Percentiles rank a stretch among this genome's conserved stretches.
Evolutionary conservation across 1,140 invertebrate species (phyloP).

Genomic region (Coptotermes formosanus): DNA sequence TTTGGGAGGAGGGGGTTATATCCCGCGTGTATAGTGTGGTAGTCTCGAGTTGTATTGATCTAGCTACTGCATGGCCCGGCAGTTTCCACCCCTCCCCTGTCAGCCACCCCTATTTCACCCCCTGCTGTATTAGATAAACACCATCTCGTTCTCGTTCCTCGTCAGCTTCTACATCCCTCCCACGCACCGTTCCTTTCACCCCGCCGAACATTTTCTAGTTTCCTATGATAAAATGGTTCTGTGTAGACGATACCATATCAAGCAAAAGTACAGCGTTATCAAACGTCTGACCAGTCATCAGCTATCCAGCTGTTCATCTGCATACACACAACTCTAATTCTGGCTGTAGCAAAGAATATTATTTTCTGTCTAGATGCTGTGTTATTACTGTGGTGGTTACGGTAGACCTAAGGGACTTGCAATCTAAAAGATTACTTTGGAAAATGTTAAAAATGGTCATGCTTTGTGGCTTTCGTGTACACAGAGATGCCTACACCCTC

Average conservation of each 20-base stretch:
- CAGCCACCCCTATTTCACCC: neutral
- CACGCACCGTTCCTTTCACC: neutral
- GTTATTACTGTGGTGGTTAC: neutral
- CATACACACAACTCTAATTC: neutral
- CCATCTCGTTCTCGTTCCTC: slow-evolving; percentile 5
- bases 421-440: slow-evolving; percentile 13
- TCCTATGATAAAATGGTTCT: slow-evolving; percentile 13
- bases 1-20: neutral
- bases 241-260: neutral
- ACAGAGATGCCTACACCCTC: too few species aligned
- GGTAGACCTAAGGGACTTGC: neutral
- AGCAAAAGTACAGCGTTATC: neutral
- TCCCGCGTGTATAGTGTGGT: slow-evolving; percentile 8
- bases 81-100: neutral
- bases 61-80: slow-evolving; percentile 11
- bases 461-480: neutral
- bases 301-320: neutral
- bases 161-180: slow-evolving; percentile 5
- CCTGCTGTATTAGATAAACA: slow-evolving; percentile 18
- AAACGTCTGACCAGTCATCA: neutral
- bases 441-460: neutral
- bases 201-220: neutral
- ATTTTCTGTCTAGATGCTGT: neutral
- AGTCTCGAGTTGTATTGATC: slow-evolving; percentile 15
- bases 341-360: neutral